Evolutionary conservation across 2,888 invertebrate species (phyloP).

Genomic region (Troilus luridus): DNA sequence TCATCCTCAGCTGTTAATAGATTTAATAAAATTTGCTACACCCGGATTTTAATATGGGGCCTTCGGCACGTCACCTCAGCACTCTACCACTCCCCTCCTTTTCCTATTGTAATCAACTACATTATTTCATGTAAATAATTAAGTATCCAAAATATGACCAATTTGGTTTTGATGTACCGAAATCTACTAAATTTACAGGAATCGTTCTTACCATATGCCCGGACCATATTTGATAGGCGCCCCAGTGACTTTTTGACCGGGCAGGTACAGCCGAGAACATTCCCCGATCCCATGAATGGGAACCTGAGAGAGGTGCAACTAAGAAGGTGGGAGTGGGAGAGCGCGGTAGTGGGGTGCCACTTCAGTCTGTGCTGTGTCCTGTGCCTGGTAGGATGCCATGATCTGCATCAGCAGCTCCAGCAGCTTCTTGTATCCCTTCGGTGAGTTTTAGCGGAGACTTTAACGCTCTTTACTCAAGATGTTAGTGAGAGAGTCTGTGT

Average conservation of each 20-base stretch:
- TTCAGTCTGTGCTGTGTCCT: slow-evolving; percentile 52
- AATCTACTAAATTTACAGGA: too few relatives aligned
- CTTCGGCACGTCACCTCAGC: too few relatives aligned
- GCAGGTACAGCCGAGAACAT: background rate
- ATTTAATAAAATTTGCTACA: too few relatives aligned
- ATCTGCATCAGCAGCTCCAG: slow-evolving; percentile 50
- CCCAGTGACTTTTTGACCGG: background rate
- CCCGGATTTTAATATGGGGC: too few relatives aligned
- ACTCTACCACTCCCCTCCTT: too few relatives aligned
- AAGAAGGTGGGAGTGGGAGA: slow-evolving; percentile 12
- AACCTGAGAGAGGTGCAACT: background rate
- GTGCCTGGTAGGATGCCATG: slow-evolving; percentile 53
- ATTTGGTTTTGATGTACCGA: too few relatives aligned
- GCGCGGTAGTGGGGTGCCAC: slow-evolving; percentile 21
- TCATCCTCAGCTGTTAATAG: too few relatives aligned
- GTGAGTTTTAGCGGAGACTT: slow-evolving; percentile 52
- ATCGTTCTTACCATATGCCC: background rate
- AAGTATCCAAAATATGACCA: too few relatives aligned
- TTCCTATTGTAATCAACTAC: too few relatives aligned
- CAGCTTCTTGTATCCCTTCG: slow-evolving; percentile 56
- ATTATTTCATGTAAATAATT: too few relatives aligned
- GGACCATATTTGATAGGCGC: background rate
- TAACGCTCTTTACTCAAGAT: background rate
- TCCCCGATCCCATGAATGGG: background rate
- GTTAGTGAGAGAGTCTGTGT: background rate